Evolutionary conservation across 2,113 vertebrate genomes (phyloP).

Genomic region (Chrysochloris asiatica): DNA sequence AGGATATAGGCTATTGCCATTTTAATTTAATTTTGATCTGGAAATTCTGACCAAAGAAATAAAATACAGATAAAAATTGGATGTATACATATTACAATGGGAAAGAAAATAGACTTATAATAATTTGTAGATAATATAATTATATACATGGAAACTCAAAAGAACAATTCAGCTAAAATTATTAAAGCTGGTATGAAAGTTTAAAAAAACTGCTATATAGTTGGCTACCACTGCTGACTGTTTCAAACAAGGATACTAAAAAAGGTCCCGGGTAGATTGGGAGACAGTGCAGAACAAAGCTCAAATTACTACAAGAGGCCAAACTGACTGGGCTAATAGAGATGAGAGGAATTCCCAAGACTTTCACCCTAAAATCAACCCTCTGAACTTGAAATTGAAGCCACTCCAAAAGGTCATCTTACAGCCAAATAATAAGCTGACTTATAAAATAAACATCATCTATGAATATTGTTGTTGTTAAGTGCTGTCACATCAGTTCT

Average conservation of each 20-base stretch:
- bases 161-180: conserved; percentile 36
- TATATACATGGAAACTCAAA: conserved; percentile 18
- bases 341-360: background rate
- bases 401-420: background rate
- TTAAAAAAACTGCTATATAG: conserved; percentile 17
- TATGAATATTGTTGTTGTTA: background rate
- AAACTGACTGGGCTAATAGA: background rate
- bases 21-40: conserved; percentile 45
- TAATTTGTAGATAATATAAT: conserved; percentile 8
- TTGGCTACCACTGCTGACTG: background rate
- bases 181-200: background rate
- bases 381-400: background rate
- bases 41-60: background rate
- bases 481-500: too few relatives aligned
- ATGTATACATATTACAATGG: conserved; percentile 1
- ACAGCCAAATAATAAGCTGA: background rate
- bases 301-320: background rate
- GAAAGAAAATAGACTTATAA: background rate
- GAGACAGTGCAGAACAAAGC: background rate
- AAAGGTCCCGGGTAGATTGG: background rate
- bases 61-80: conserved; percentile 8
- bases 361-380: background rate
- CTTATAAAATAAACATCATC: background rate
- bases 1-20: background rate
- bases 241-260: background rate